Percentiles rank a stretch among this genome's conserved stretches.
Evolutionary conservation across 2,113 vertebrate species (phyloP).

Genomic region (Hippotragus niger): DNA sequence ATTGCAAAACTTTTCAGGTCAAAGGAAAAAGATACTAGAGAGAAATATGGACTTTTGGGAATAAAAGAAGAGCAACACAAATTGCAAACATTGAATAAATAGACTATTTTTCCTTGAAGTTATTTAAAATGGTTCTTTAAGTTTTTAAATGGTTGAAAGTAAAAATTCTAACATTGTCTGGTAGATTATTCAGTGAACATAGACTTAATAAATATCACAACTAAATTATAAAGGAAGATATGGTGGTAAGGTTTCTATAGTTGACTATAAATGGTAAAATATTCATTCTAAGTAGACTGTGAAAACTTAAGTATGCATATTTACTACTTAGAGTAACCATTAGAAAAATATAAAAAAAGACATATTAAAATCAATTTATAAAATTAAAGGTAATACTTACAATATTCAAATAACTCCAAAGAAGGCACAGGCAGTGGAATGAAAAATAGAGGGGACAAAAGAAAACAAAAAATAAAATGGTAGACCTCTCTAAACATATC

Average conservation of each 20-base stretch:
- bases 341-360: neutral
- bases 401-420: neutral
- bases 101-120: neutral
- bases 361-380: neutral
- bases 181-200: neutral
- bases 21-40: neutral
- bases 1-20: neutral
- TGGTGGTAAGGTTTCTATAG: neutral
- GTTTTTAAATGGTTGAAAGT: neutral
- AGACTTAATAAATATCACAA: neutral
- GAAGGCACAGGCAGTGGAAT: neutral
- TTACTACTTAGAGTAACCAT: neutral
- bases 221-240: neutral
- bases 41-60: neutral
- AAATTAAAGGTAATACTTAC: neutral
- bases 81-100: neutral
- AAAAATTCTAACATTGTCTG: neutral
- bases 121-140: neutral
- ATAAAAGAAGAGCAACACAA: neutral
- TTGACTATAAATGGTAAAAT: neutral
- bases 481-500: neutral
- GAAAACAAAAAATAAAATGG: neutral
- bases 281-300: neutral
- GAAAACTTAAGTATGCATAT: neutral
- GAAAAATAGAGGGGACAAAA: neutral